phyloP scores from a whole-genome alignment of 2,888 invertebrate genomes.

The Tipula unca region DNA sequence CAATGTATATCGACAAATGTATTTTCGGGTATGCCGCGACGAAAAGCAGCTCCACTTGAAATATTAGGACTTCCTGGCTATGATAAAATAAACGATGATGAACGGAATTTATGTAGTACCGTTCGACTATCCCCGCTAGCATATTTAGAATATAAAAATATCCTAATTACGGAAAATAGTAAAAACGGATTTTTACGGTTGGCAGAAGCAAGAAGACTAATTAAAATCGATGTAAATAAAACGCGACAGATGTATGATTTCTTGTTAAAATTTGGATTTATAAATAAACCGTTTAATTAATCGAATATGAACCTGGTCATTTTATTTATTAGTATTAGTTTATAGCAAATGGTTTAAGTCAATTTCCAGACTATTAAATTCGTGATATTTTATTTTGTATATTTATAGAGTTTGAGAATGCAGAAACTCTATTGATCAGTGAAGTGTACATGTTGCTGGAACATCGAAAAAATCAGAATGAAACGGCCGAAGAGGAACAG shows the following conservation, averaged over 20 bases:
- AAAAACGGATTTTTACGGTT: slow-evolving; percentile 66
- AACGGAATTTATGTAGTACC: slow-evolving; percentile 67
- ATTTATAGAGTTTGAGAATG: slow-evolving; percentile 87
- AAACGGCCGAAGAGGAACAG: slow-evolving; percentile 96
- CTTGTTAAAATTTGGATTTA: slow-evolving; percentile 61
- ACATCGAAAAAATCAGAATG: slow-evolving; percentile 95
- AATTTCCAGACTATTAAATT: neutral
- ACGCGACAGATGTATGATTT: slow-evolving; percentile 81
- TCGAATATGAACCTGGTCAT: neutral
- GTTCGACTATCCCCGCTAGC: slow-evolving; percentile 66
- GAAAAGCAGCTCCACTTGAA: slow-evolving; percentile 39
- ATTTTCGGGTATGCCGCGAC: slow-evolving; percentile 28
- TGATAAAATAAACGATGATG: slow-evolving; percentile 59
- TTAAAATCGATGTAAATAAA: slow-evolving; percentile 91
- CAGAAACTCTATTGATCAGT: slow-evolving; percentile 92
- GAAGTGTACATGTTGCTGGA: slow-evolving; percentile 94
- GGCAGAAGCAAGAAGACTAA: slow-evolving; percentile 70
- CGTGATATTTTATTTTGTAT: slow-evolving; percentile 26
- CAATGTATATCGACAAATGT: slow-evolving; percentile 22
- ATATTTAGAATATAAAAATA: slow-evolving; percentile 68
- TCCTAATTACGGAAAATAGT: slow-evolving; percentile 65
- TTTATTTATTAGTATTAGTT: neutral
- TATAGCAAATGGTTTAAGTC: neutral
- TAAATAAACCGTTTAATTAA: slow-evolving; percentile 47
- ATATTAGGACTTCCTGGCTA: slow-evolving; percentile 64